Evolutionary conservation across 2,113 vertebrate genomes (phyloP).

Genomic region (Oxygymnocypris stewartii): DNA sequence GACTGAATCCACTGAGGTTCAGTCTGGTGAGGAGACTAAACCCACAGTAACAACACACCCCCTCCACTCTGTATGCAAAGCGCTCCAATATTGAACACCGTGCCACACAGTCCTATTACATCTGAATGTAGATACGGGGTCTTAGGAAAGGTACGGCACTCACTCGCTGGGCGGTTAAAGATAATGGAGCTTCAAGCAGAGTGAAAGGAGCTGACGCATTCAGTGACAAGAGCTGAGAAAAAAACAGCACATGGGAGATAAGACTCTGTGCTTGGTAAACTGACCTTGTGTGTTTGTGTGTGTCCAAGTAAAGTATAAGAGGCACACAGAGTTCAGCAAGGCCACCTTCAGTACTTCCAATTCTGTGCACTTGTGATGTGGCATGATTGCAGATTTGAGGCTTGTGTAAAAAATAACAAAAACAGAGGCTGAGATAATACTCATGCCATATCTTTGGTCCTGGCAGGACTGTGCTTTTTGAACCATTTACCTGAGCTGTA

Average conservation of each 20-base stretch:
- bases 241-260: slow-evolving; percentile 65
- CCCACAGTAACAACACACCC: slow-evolving; percentile 4
- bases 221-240: slow-evolving; percentile 63
- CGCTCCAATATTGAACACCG: slow-evolving; percentile 10
- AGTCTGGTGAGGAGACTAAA: background rate
- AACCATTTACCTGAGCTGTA: background rate
- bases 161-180: slow-evolving; percentile 25
- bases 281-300: slow-evolving; percentile 66
- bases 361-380: background rate
- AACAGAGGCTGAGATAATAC: background rate
- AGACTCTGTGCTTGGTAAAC: slow-evolving; percentile 60
- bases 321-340: slow-evolving; percentile 9
- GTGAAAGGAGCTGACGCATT: slow-evolving; percentile 44
- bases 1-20: background rate
- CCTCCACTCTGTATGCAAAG: slow-evolving; percentile 4
- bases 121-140: slow-evolving; percentile 16
- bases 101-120: slow-evolving; percentile 15
- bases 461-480: background rate
- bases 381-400: background rate
- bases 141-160: background rate
- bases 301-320: background rate
- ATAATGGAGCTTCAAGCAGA: slow-evolving; percentile 38
- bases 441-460: background rate
- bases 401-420: background rate
- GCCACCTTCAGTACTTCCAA: slow-evolving; percentile 19